Evolutionary conservation across 2,113 vertebrate genomes (phyloP).

Genomic region (Menidia beryllina): DNA sequence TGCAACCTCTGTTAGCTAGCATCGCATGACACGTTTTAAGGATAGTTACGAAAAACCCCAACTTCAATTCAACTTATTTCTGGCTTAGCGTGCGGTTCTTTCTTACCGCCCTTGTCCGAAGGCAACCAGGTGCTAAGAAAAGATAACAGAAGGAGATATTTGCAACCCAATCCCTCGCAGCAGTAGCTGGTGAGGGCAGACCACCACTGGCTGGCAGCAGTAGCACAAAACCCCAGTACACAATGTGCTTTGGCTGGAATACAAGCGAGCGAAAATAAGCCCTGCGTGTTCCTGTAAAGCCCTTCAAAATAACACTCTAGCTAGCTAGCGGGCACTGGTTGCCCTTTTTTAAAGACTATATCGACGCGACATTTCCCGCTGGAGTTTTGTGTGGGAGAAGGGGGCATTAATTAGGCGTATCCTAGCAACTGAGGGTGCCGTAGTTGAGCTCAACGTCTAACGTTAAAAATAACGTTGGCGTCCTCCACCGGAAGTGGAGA

Average conservation of each 20-base stretch:
- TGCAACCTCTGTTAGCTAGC: constrained; percentile 54
- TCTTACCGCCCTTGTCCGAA: constrained; percentile 64
- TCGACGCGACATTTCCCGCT: not conserved
- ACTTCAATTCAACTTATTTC: constrained; percentile 9
- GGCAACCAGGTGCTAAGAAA: constrained; percentile 51
- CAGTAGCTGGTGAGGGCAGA: constrained; percentile 14
- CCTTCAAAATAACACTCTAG: constrained; percentile 47
- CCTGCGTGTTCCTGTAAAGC: not conserved
- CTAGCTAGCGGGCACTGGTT: not conserved
- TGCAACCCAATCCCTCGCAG: constrained; percentile 13
- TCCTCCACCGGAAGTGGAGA: not conserved
- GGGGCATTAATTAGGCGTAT: not conserved
- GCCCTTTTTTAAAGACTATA: not conserved
- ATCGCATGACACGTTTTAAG: constrained; percentile 9
- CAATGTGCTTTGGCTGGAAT: constrained; percentile 8
- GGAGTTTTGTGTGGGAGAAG: not conserved
- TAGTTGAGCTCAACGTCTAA: not conserved
- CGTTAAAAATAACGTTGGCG: not conserved
- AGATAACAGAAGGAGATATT: constrained; percentile 5
- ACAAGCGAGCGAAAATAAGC: not conserved
- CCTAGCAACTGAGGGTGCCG: not conserved
- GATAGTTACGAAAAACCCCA: constrained; percentile 3
- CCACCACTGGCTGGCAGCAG: constrained; percentile 40
- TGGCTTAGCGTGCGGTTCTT: not conserved
- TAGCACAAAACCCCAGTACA: constrained; percentile 21